These are phyloP conservation scores for Deroptyus accipitrinus DNA, from an alignment of 2,113 vertebrate genomes.

Conservation along the genomic window DNA sequence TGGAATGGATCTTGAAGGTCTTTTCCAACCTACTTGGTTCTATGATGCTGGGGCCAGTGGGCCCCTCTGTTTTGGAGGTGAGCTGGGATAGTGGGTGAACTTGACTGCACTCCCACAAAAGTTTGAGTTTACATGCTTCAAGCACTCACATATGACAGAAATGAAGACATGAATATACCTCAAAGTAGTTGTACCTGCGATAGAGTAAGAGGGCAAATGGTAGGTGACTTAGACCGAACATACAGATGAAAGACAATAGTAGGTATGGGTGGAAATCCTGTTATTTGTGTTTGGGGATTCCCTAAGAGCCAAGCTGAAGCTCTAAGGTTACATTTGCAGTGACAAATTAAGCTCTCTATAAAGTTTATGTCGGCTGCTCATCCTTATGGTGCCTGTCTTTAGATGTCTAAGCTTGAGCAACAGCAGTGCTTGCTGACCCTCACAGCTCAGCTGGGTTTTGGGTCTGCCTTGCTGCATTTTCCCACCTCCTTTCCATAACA, in stretches of 20 bases:
- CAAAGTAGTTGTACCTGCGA: neutral
- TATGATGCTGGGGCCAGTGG: neutral
- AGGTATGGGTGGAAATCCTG: neutral
- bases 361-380: neutral
- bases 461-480: neutral
- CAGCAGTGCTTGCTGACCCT: neutral
- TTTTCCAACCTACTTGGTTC: neutral
- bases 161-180: neutral
- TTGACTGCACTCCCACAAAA: fast-evolving
- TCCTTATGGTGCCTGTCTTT: neutral
- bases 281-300: neutral
- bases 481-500: fast-evolving
- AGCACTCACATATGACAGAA: fast-evolving
- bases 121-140: neutral
- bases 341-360: neutral
- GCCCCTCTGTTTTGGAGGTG: neutral
- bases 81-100: neutral
- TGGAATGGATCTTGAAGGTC: neutral
- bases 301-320: neutral
- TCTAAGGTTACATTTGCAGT: fast-evolving
- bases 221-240: neutral
- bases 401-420: neutral
- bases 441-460: neutral
- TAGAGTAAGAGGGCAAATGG: neutral
- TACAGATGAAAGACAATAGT: fast-evolving